Evolutionary conservation across 2,888 invertebrate species (phyloP), one percentile per base, ranked within the genome.

Genomic region (Pterostichus niger): DNA sequence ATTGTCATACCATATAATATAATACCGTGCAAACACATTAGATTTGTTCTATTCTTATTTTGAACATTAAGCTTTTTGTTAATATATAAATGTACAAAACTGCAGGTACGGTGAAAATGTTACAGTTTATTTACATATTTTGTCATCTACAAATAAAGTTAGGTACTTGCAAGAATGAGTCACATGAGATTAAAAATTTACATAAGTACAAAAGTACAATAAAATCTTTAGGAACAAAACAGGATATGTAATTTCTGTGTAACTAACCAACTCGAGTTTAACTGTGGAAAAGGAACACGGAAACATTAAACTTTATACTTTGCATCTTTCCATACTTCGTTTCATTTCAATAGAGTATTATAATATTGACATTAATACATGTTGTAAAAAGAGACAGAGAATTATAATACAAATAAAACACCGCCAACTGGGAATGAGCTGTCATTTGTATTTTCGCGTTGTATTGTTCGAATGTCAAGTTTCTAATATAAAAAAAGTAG

Each of bases 161-260:
- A 49, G 49, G 31, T 9, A 59, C 40, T 49, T 49, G 10, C 49
- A 33, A 35, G n/a, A 64, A 64, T 64, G 64, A 64, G 11, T 24
- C 35, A 31, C 33, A 13, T 13, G 33, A 33, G 35, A 64, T 33
- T 64, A 35, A n/a, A 49, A 64, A 64, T 64, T 64, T 35, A 33
- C 35, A 64, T 64, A 64, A 64, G 31, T 64, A 33, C 35, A 35
- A 64, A 35, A 35, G 6, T 7, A 13, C 64, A 35, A 64, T 64
- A 64, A 64, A 64, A 64, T 64, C 64, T 64, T 64, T 64, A 13
- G 5, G 40, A 59, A 31, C 64, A 33, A 46, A 13, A 64, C 64
- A 64, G 64, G 35, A 13, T 64, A 13, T 64, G 64, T 33, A 33
- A 64, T 64, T 33, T 64, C 13, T 33, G 35, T 13, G 64, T 35